Base-by-base conservation (phyloP, 2,797 vertebrate genomes). In the Muscicapa comitata region DNA sequence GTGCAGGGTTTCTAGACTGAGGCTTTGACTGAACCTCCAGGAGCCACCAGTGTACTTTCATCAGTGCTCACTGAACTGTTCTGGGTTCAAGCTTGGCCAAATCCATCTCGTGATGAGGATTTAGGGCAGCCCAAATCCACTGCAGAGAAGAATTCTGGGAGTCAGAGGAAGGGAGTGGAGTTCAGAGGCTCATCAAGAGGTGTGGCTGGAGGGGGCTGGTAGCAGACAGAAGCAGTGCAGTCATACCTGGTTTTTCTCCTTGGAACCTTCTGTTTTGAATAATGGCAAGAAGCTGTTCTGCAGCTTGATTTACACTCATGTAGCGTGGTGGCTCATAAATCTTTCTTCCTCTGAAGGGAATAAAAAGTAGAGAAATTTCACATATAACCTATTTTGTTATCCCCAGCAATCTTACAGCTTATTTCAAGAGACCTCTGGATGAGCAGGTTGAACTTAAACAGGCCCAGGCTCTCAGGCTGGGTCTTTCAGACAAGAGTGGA, bases 261-360 rank as follows among this genome's bases (percentile, higher is more conserved):
- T 97, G 97, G 13, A 93, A 94, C 91, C 98, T 93, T 71, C 98
- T 98, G 90, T 98, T 99, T 26, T 97, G 94, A 91, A 99, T 94
- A 81, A 99, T 98, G 85, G 99, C 98, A 50, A 99, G 97, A 88
- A 99, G 98, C 91, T 99, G 99, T 81, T 98, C 96, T 9, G 99
- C 98, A 24, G 99, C 99, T 97, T 99, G 99, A 66, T 97, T 97
- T 66, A 99, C 98, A 0, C 97, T 99, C 99, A 99, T 99, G 87
- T 98, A 99, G 77, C 98, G 98, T 23, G 99, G 99, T 3, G 99
- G 98, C 74, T 99, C 99, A 29, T 98, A 99, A 96, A 99, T 97
- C 97, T 99, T 99, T 73, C 94, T 98, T 85, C 99, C 99, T 94
- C 99, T 99, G 76, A 38, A 59, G 72, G 47, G 37, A 83, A 91